phyloP scores from a whole-genome alignment of 92 coral and sea anemone genomes.

The Chrysogorgia sp. region DNA sequence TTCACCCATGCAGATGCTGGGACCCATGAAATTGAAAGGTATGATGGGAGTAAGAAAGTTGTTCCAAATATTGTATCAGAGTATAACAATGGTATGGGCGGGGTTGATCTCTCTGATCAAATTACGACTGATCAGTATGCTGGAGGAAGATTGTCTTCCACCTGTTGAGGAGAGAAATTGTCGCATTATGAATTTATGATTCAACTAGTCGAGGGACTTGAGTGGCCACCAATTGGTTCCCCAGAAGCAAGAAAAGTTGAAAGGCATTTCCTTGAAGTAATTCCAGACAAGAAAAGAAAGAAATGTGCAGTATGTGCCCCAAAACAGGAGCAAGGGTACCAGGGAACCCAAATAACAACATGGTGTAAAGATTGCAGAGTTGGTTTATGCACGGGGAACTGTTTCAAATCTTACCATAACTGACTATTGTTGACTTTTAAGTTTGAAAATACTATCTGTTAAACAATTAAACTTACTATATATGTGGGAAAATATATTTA shows the following conservation, averaged over 20 bases:
- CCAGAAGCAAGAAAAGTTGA: conserved; percentile 12
- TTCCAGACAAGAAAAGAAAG: conserved; percentile 14
- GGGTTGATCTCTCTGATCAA: conserved; percentile 59
- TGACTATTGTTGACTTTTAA: neutral
- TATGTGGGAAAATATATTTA: too few species aligned
- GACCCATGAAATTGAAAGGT: conserved; percentile 34
- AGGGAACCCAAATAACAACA: conserved; percentile 27
- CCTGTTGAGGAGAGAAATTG: neutral
- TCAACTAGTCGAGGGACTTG: conserved; percentile 2
- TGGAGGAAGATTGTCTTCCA: conserved; percentile 31
- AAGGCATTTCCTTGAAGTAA: conserved; percentile 20
- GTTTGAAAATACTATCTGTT: neutral
- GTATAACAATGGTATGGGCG: conserved; percentile 64
- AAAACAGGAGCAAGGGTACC: neutral
- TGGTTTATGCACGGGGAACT: conserved; percentile 15
- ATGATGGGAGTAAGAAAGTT: conserved; percentile 18
- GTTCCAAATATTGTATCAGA: conserved; percentile 54
- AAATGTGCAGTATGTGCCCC: conserved; percentile 25
- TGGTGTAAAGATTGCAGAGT: conserved; percentile 35
- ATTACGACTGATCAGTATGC: conserved; percentile 32
- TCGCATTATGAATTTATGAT: conserved; percentile 14
- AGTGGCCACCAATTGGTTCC: conserved; percentile 21
- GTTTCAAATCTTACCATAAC: conserved; percentile 3
- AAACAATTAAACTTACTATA: too few species aligned
- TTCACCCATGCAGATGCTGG: conserved; percentile 31